Percentiles rank a stretch among this genome's conserved stretches.
Evolutionary conservation across 1,140 invertebrate genomes (phyloP).

Genomic region (Trinorchestia longiramus): DNA sequence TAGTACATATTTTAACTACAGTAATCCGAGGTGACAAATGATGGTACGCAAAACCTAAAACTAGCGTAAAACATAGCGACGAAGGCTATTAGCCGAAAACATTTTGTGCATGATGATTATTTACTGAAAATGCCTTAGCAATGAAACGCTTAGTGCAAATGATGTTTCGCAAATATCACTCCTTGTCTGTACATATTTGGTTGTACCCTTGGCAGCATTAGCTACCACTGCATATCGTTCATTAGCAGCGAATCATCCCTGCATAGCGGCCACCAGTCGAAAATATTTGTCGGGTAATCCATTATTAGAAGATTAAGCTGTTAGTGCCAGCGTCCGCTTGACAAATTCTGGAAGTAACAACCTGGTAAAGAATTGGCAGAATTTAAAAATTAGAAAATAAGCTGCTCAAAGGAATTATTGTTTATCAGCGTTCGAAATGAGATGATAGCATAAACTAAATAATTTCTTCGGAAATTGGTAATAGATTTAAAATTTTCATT

Average conservation of each 20-base stretch:
- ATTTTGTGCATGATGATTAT: not conserved
- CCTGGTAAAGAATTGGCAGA: not conserved
- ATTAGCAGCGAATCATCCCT: not conserved
- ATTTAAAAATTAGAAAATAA: too few relatives aligned
- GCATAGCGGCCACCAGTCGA: not conserved
- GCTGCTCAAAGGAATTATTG: too few relatives aligned
- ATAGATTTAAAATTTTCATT: not conserved
- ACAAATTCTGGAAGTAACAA: not conserved
- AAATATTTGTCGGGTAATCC: not conserved
- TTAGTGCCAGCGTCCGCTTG: not conserved
- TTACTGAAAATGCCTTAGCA: not conserved
- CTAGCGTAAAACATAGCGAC: not conserved
- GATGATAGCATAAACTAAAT: not conserved
- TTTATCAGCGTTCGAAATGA: too few relatives aligned
- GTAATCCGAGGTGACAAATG: too few relatives aligned
- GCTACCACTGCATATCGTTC: too few relatives aligned
- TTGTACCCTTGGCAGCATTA: not conserved
- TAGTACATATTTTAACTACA: not conserved
- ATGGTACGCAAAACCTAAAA: not conserved
- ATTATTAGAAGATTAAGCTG: not conserved
- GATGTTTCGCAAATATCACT: not conserved
- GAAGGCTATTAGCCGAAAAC: not conserved
- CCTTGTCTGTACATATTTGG: not conserved
- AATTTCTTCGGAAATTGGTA: not conserved
- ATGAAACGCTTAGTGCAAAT: not conserved